Conservation (phyloP, 2,113 vertebrate species). For the Phaethon lepturus region DNA sequence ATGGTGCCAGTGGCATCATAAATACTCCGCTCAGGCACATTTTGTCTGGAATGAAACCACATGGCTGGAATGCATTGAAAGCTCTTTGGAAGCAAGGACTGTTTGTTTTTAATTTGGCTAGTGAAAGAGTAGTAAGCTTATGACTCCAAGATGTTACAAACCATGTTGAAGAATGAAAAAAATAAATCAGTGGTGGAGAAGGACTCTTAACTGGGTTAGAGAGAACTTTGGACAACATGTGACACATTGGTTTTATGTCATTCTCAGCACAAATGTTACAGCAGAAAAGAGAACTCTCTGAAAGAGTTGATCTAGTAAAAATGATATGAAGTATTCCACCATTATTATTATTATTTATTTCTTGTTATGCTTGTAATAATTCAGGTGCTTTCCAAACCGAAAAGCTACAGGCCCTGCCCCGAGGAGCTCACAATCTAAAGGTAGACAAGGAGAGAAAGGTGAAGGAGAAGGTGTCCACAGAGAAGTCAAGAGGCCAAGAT, state of each 20-base stretch:
- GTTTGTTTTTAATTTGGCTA: not conserved
- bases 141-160: not conserved
- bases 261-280: not conserved
- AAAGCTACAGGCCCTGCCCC: conserved; percentile 50
- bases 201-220: not conserved
- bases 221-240: not conserved
- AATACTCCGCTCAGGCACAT: not conserved
- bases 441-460: not conserved
- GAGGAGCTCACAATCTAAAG: conserved; percentile 55
- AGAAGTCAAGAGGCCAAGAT: not conserved
- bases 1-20: not conserved
- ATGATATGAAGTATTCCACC: conserved; percentile 44
- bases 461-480: not conserved
- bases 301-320: conserved; percentile 34
- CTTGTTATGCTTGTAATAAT: conserved; percentile 27
- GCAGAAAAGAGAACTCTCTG: not conserved
- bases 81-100: not conserved
- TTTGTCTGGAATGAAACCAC: not conserved
- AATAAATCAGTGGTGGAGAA: not conserved
- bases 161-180: not conserved
- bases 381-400: conserved; percentile 45
- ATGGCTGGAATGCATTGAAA: not conserved
- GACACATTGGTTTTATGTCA: not conserved
- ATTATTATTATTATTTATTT: conserved; percentile 62
- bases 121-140: not conserved